Evolutionary conservation across 1,140 invertebrate species (phyloP), one percentile per base, ranked within the genome.

Genomic region (Potamilus streckersoni): DNA sequence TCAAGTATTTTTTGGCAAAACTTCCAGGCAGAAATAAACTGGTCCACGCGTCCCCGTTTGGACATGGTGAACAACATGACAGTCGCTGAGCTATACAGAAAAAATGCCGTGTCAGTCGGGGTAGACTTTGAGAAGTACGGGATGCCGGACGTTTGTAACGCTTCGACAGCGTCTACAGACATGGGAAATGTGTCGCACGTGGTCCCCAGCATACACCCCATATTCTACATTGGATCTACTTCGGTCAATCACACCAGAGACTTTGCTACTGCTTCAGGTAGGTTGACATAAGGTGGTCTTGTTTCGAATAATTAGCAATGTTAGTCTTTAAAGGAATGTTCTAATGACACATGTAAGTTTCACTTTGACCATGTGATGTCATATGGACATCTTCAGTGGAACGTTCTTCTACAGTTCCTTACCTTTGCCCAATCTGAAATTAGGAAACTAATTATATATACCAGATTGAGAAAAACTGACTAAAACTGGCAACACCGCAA

Each of bases 111-210:
- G 65, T 31, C 56, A 23, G 2, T 61, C 2, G 73, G 67, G 4
- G 59, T 68, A 0, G 73, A 68, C 16, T 73, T 73, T 31, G 71
- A 73, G 55, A 60, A 58, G n/a, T 58, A 73, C 55, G 74, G 69
- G 16, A 70, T 38, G 6, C 68, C 38, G 6, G 38, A 55, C 14
- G 27, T 5, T 58, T 55, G 15, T 23, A 56, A 63, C 55, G 58
- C 63, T 17, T 65, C 75, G 1, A 38, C 71, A 14, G 83, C 79
- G 3, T 82, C 81, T 20, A 78, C 83, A 13, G 83, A 83, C 60
- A 82, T 83, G 87, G 88, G 88, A 11, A 85, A 89, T 66, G 88
- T 89, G n/a, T 87, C 86, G 17, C 83, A 87, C 23, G 83, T 77
- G 11, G 80, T 89, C 14, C 88, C 88, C 0, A 76, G 72, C 61